Evolutionary conservation across 2,888 invertebrate species (phyloP).

Genomic region (Cheilosia urbana): DNA sequence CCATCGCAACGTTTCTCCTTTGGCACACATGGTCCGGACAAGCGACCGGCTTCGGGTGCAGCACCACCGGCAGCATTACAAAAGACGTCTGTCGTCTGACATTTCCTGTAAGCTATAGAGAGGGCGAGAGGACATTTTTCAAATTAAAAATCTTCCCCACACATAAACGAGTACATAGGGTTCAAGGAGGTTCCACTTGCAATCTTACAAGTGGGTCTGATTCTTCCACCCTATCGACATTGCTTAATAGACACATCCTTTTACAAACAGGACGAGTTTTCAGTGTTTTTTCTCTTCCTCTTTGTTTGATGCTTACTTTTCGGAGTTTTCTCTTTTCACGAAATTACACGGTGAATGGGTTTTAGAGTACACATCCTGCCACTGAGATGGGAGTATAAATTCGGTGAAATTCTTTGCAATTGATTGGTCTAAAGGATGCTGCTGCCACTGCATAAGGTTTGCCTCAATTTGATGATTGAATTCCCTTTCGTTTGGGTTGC

Average conservation of each 20-base stretch:
- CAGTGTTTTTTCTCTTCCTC: background rate
- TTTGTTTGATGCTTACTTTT: slow-evolving; percentile 44
- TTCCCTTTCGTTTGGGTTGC: slow-evolving; percentile 14
- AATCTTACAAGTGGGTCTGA: slow-evolving; percentile 49
- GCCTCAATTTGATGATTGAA: slow-evolving; percentile 60
- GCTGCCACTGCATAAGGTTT: slow-evolving; percentile 6
- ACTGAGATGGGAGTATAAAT: slow-evolving; percentile 36
- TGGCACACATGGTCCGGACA: slow-evolving; percentile 92
- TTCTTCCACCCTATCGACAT: slow-evolving; percentile 19
- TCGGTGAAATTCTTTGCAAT: slow-evolving; percentile 51
- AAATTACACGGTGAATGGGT: slow-evolving; percentile 61
- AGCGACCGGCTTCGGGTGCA: slow-evolving; percentile 84
- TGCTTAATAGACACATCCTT: slow-evolving; percentile 42
- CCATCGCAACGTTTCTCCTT: slow-evolving; percentile 96
- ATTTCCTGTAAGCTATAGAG: slow-evolving; percentile 92
- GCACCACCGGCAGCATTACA: slow-evolving; percentile 89
- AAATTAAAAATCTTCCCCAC: slow-evolving; percentile 61
- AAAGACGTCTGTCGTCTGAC: slow-evolving; percentile 93
- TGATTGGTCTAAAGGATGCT: slow-evolving; percentile 34
- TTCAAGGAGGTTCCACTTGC: slow-evolving; percentile 47
- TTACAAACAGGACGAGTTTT: slow-evolving; percentile 19
- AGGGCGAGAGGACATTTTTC: slow-evolving; percentile 60
- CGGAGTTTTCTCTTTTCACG: slow-evolving; percentile 40
- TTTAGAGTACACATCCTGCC: slow-evolving; percentile 33
- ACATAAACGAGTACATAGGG: slow-evolving; percentile 11